Evolutionary conservation across 2,888 invertebrate species (phyloP).

Genomic region (Eilema sororculum): DNA sequence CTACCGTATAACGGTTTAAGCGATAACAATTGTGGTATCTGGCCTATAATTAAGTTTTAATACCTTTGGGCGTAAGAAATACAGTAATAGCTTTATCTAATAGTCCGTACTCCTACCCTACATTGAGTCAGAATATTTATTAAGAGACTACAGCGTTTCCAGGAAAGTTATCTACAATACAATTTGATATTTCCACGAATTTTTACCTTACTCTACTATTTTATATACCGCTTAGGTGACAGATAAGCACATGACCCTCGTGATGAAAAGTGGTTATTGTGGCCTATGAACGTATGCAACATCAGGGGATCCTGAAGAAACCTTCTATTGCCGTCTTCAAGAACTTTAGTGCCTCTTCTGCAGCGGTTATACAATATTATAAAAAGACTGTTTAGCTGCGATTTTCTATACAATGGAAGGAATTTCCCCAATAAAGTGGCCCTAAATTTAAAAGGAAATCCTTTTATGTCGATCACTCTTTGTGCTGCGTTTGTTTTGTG

Average conservation of each 20-base stretch:
- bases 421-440: not conserved
- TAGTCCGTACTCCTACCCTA: not conserved
- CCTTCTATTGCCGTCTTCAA: no score
- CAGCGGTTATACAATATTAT: not conserved
- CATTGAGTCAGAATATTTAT: not conserved
- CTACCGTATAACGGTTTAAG: slow-evolving; percentile 1
- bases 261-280: no score
- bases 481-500: not conserved
- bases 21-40: slow-evolving; percentile 13
- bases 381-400: not conserved
- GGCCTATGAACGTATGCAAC: no score
- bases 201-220: no score
- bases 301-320: no score
- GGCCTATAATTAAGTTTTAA: slow-evolving; percentile 17
- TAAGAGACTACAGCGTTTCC: not conserved
- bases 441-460: not conserved
- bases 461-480: not conserved
- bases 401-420: not conserved
- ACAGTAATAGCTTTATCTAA: slow-evolving; percentile 9
- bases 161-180: not conserved
- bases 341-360: no score
- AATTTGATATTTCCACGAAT: not conserved
- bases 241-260: no score
- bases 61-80: slow-evolving; percentile 15
- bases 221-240: no score